Conservation (phyloP, 2,888 invertebrate genomes). For the Cenopis cana region DNA sequence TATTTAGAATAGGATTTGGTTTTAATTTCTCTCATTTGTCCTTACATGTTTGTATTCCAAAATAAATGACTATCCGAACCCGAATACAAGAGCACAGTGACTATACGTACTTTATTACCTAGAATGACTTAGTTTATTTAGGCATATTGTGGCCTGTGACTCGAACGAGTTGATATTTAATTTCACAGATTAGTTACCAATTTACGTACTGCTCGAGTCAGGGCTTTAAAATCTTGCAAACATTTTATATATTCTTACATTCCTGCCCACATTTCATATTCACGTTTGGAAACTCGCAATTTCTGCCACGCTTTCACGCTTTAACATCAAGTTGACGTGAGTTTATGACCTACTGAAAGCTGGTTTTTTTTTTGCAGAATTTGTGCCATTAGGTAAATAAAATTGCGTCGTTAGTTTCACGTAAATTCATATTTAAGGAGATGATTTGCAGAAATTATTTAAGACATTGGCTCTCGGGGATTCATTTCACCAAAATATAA, state of each 20-base stretch:
- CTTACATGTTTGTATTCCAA: no score
- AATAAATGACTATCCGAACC: no score
- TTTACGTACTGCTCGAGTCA: constrained; percentile 22
- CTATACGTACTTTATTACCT: neutral
- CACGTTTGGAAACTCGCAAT: constrained; percentile 10
- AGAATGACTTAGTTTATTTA: neutral
- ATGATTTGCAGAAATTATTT: neutral
- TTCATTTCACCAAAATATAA: neutral
- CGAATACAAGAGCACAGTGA: no score
- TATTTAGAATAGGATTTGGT: no score
- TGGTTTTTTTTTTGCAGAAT: neutral
- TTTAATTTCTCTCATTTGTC: no score
- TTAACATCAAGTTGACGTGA: constrained; percentile 11
- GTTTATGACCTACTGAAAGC: constrained; percentile 8
- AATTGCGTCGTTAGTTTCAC: neutral
- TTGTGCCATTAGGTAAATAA: neutral
- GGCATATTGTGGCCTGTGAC: neutral
- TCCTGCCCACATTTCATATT: constrained; percentile 10
- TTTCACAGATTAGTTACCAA: constrained; percentile 13
- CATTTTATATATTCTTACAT: constrained; percentile 11
- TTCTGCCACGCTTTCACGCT: neutral
- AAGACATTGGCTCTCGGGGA: neutral
- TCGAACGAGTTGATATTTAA: constrained; percentile 14
- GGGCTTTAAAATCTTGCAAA: neutral
- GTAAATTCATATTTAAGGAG: neutral